Percentiles rank a stretch among this genome's conserved stretches.
phyloP scores from a whole-genome alignment of 1,140 invertebrate species.

The Drosophila sproati region DNA sequence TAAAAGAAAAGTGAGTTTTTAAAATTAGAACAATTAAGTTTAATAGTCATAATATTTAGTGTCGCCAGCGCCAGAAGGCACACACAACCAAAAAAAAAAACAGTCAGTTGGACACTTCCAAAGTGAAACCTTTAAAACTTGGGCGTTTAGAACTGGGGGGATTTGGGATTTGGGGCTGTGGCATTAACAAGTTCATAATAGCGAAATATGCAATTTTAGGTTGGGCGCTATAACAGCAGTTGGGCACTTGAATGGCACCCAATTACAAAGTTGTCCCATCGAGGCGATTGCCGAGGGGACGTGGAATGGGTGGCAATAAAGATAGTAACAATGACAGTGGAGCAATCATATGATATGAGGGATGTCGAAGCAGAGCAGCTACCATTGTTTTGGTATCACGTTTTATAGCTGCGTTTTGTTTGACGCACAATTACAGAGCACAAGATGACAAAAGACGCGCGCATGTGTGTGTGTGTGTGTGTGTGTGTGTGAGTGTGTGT shows the following conservation, averaged over 20 bases:
- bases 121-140: not conserved
- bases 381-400: constrained; percentile 36
- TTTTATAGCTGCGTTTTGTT: constrained; percentile 25
- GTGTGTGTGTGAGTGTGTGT: no score
- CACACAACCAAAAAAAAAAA: not conserved
- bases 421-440: not conserved
- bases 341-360: constrained; percentile 19
- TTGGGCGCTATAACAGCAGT: constrained; percentile 48
- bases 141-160: not conserved
- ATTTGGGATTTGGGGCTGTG: not conserved
- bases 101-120: not conserved
- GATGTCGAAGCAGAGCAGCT: constrained; percentile 2
- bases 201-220: constrained; percentile 67
- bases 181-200: constrained; percentile 73
- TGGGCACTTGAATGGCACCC: constrained; percentile 68
- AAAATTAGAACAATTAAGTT: constrained; percentile 80
- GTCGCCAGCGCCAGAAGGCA: constrained; percentile 15
- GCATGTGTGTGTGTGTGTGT: no score
- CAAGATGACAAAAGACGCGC: not conserved
- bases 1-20: constrained; percentile 36
- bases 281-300: no score
- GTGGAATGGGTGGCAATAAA: no score
- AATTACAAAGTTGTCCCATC: constrained; percentile 42
- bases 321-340: not conserved
- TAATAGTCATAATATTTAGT: constrained; percentile 79